Conservation (phyloP, 2,888 invertebrate genomes). For the Polyommatus iphigenia region DNA sequence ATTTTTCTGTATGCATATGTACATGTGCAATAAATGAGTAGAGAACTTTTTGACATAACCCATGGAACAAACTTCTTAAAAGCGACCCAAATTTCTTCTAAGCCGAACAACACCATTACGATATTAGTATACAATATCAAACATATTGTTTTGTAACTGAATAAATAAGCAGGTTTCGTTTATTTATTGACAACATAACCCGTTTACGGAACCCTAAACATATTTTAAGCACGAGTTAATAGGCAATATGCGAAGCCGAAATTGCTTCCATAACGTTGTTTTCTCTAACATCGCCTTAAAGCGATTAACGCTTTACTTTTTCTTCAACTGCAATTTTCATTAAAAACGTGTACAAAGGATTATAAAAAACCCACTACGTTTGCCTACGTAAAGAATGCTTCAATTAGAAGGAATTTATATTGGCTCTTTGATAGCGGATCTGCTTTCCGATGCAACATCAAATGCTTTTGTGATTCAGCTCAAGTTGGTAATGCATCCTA, state of each 20-base stretch:
- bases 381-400: conserved; percentile 33
- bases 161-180: neutral
- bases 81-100: too few species aligned
- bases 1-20: too few species aligned
- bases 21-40: too few species aligned
- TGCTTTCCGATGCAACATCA: neutral
- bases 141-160: neutral
- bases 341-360: conserved; percentile 29
- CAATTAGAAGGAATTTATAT: conserved; percentile 34
- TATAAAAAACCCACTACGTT: conserved; percentile 26
- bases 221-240: conserved; percentile 59
- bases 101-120: too few species aligned
- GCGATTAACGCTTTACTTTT: conserved; percentile 56
- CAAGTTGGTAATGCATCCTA: neutral
- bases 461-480: neutral
- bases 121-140: too few species aligned
- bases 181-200: conserved; percentile 31
- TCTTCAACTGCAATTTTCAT: conserved; percentile 36
- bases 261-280: conserved; percentile 77
- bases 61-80: too few species aligned
- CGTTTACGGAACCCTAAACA: conserved; percentile 40
- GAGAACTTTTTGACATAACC: too few species aligned
- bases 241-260: conserved; percentile 78
- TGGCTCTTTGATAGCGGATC: conserved; percentile 28
- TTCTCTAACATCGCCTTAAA: conserved; percentile 70